Evolutionary conservation across 1,140 invertebrate species (phyloP).

Genomic region (Pentalonia nigronervosa): DNA sequence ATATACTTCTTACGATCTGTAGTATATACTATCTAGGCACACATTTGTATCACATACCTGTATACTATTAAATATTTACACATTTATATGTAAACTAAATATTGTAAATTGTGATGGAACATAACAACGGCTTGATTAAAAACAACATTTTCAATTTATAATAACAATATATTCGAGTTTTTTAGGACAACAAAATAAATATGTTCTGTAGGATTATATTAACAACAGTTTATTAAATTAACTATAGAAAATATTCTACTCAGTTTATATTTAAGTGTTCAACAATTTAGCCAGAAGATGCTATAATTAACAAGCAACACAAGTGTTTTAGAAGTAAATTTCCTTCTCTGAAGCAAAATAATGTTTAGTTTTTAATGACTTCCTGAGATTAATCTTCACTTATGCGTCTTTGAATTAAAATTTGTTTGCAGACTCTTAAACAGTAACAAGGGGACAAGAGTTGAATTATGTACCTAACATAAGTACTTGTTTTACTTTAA

Average conservation of each 20-base stretch:
- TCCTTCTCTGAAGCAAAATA: background rate
- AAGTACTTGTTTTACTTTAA: background rate
- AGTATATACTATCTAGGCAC: too few relatives aligned
- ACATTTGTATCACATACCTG: too few relatives aligned
- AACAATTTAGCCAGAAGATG: background rate
- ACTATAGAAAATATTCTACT: background rate
- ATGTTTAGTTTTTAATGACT: conserved; percentile 27
- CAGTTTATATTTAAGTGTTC: background rate
- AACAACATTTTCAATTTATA: background rate
- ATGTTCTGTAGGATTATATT: background rate
- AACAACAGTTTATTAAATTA: background rate
- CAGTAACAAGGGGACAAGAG: background rate
- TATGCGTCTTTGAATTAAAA: background rate
- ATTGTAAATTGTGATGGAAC: background rate
- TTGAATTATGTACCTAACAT: background rate
- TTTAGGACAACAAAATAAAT: background rate
- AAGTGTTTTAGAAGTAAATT: conserved; percentile 10
- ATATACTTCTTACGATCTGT: background rate
- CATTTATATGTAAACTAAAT: background rate
- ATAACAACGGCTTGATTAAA: background rate
- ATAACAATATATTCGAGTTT: background rate
- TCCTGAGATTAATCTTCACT: background rate
- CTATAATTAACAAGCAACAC: background rate
- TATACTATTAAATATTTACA: background rate
- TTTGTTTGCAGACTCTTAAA: conserved; percentile 32